Evolutionary conservation across 2,113 vertebrate species (phyloP).

Genomic region (Grallaria varia): DNA sequence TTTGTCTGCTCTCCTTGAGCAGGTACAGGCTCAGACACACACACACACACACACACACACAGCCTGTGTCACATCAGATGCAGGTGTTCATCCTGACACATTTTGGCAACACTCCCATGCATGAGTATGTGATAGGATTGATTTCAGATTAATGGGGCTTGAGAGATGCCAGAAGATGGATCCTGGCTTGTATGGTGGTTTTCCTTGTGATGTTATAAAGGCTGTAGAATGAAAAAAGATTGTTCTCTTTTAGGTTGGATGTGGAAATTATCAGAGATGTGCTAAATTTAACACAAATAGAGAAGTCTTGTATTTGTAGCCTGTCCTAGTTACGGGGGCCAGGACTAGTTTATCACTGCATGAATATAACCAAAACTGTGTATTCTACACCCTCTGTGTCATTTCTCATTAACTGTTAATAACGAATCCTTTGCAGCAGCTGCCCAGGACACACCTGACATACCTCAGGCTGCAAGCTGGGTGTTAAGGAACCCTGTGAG

Average conservation of each 20-base stretch:
- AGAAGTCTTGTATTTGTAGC: background rate
- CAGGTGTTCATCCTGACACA: no score
- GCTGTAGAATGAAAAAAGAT: background rate
- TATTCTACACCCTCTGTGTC: no score
- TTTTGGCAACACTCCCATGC: background rate
- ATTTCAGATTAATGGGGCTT: background rate
- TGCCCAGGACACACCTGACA: no score
- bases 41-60: accelerated
- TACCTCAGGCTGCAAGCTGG: no score
- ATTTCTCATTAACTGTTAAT: no score
- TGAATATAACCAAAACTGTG: no score
- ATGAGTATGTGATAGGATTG: accelerated
- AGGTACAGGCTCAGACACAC: background rate
- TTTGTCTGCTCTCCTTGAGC: background rate
- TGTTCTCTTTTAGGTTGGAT: background rate
- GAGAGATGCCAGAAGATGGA: background rate
- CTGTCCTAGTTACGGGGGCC: no score
- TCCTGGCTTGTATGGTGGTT: background rate
- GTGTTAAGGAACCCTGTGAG: no score
- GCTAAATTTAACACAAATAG: background rate
- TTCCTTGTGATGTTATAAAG: accelerated
- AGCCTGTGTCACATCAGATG: background rate
- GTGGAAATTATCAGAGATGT: background rate
- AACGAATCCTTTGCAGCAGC: no score
- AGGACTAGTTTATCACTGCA: no score